Percentiles rank a stretch among this genome's conserved stretches.
Evolutionary conservation across 2,113 vertebrate species (phyloP).

Genomic region (Sciurus niger): DNA sequence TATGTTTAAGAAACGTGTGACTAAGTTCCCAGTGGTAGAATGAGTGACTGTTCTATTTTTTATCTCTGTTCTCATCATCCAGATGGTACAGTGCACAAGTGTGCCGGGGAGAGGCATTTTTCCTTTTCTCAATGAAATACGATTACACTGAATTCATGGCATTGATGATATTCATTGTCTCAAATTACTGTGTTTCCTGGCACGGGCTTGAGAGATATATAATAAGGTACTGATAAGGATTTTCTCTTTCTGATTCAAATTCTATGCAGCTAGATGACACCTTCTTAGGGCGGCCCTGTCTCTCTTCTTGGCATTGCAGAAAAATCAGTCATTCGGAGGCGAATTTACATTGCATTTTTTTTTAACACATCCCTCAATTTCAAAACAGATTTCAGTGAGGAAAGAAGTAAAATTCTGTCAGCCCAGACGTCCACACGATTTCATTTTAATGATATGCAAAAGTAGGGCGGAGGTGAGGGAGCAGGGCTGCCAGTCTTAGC

Average conservation of each 20-base stretch:
- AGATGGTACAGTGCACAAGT: neutral
- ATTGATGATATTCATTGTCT: slow-evolving; percentile 49
- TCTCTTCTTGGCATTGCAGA: slow-evolving; percentile 40
- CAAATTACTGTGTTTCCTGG: slow-evolving; percentile 32
- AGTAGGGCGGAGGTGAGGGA: neutral
- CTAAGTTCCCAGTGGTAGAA: neutral
- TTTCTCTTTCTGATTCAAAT: slow-evolving; percentile 52
- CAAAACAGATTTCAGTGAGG: slow-evolving; percentile 56
- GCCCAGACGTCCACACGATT: neutral
- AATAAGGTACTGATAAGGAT: slow-evolving; percentile 23
- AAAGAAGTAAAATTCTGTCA: slow-evolving; percentile 40
- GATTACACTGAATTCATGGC: slow-evolving; percentile 50
- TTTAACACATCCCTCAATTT: slow-evolving; percentile 41
- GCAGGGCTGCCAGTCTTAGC: neutral
- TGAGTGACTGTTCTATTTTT: slow-evolving; percentile 14
- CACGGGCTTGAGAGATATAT: neutral
- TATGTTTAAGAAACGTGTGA: slow-evolving; percentile 1
- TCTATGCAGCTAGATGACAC: slow-evolving; percentile 32
- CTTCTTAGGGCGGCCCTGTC: neutral
- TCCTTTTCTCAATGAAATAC: slow-evolving; percentile 65
- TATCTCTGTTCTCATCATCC: neutral
- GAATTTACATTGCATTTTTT: slow-evolving; percentile 57
- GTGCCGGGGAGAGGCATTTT: neutral
- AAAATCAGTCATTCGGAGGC: slow-evolving; percentile 38
- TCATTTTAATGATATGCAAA: slow-evolving; percentile 42